Conservation (phyloP, 2,113 vertebrate species). For the Picathartes gymnocephalus region DNA sequence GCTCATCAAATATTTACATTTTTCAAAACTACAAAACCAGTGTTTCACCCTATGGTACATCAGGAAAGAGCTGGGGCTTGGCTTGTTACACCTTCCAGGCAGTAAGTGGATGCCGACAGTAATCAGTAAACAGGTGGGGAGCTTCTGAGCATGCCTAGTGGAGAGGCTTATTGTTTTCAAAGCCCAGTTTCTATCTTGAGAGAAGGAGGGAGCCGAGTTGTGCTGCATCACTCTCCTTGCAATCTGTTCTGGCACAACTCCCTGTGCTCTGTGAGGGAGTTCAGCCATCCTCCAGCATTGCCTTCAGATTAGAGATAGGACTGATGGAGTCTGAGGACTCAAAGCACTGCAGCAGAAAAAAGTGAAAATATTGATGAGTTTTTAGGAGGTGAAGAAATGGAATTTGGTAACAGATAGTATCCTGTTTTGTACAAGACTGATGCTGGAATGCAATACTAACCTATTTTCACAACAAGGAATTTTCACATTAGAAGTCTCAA, state of each 20-base stretch:
- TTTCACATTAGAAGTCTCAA: background rate
- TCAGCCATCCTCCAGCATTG: background rate
- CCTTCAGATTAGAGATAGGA: accelerated
- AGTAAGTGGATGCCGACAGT: conserved; percentile 28
- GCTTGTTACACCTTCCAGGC: conserved; percentile 10
- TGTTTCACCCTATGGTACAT: background rate
- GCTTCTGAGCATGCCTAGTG: conserved; percentile 60
- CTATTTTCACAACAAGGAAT: background rate
- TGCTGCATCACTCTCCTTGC: conserved; percentile 24
- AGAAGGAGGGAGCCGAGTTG: conserved; percentile 9
- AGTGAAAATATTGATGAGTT: background rate
- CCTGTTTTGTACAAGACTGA: background rate
- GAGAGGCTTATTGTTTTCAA: background rate
- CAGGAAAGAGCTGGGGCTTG: background rate
- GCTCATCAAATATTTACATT: background rate
- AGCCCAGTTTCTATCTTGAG: conserved; percentile 42
- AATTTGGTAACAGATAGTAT: background rate
- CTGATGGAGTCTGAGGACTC: background rate
- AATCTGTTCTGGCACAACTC: conserved; percentile 13
- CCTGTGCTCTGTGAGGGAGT: background rate
- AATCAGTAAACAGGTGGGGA: background rate
- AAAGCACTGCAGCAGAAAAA: background rate
- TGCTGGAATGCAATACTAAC: background rate
- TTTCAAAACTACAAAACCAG: background rate
- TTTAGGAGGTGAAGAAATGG: background rate